phyloP scores from a whole-genome alignment of 2,888 invertebrate genomes.

The Chaetoderma sp. region DNA sequence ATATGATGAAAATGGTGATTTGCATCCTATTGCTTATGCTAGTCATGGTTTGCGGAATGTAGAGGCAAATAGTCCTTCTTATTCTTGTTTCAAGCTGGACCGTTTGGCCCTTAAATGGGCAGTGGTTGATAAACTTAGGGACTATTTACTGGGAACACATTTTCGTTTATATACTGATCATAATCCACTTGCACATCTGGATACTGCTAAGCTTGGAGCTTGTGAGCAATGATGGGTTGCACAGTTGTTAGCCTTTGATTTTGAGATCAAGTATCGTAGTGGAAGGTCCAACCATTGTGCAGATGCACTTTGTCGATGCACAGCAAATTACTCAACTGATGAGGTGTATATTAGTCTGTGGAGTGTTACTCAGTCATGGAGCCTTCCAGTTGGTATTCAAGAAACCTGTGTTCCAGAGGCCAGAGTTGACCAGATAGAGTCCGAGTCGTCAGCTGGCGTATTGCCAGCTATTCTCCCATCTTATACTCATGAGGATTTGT shows the following conservation, averaged over 20 bases:
- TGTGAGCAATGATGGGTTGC: background rate
- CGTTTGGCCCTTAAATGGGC: background rate
- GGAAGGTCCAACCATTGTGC: background rate
- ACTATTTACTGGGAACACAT: background rate
- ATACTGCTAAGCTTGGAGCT: background rate
- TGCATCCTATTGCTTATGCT: background rate
- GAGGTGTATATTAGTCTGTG: background rate
- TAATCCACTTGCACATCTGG: background rate
- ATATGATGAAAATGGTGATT: background rate
- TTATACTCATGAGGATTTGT: background rate
- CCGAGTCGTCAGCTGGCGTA: too few relatives aligned
- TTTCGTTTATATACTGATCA: background rate
- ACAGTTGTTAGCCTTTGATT: background rate
- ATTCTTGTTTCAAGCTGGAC: background rate
- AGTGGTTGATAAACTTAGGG: background rate
- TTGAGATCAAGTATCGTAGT: background rate
- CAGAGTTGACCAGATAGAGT: too few relatives aligned
- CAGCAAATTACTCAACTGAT: background rate
- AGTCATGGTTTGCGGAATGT: background rate
- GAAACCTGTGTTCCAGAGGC: background rate
- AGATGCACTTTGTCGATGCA: background rate
- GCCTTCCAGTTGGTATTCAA: background rate
- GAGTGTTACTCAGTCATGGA: background rate
- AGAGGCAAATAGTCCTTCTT: background rate
- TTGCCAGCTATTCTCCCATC: background rate